A percentile compares a stretch with the other conserved stretches of the same genome.
phyloP scores from a whole-genome alignment of 1,140 invertebrate genomes.

The Nephila pilipes region DNA sequence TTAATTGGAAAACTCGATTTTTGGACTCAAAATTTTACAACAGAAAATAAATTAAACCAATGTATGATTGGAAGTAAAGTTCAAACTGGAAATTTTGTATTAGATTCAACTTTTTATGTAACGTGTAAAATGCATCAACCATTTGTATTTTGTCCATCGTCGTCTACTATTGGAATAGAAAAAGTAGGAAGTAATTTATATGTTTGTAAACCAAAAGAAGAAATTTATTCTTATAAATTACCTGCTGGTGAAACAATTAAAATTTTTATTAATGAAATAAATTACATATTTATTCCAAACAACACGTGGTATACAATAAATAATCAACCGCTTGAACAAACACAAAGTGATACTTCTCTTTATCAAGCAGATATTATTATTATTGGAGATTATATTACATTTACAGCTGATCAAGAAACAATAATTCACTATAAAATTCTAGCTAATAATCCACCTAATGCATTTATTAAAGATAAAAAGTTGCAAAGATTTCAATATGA shows the following conservation, averaged over 20 bases:
- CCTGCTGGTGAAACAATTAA: too few relatives aligned
- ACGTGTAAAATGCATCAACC: conserved; percentile 17
- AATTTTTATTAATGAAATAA: not conserved
- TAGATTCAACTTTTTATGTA: conserved; percentile 22
- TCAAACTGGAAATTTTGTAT: conserved; percentile 30
- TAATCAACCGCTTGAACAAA: not conserved
- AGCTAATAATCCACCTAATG: conserved; percentile 2
- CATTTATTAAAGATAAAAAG: not conserved
- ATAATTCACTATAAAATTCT: not conserved
- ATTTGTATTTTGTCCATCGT: conserved; percentile 42
- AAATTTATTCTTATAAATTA: not conserved
- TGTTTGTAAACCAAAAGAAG: conserved; percentile 3
- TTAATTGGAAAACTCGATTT: not conserved
- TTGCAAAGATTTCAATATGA: not conserved
- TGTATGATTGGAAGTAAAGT: not conserved
- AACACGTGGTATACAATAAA: not conserved
- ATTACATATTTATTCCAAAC: not conserved
- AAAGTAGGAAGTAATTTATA: not conserved
- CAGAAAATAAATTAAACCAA: too few relatives aligned
- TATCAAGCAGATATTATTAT: too few relatives aligned
- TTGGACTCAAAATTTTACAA: conserved; percentile 15
- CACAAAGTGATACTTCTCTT: too few relatives aligned
- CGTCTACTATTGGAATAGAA: not conserved
- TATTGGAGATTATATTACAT: not conserved
- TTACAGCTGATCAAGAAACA: not conserved